These are phyloP conservation scores for Synergus umbraculus DNA, from an alignment of 2,888 invertebrate species.

Conservation along the genomic window DNA sequence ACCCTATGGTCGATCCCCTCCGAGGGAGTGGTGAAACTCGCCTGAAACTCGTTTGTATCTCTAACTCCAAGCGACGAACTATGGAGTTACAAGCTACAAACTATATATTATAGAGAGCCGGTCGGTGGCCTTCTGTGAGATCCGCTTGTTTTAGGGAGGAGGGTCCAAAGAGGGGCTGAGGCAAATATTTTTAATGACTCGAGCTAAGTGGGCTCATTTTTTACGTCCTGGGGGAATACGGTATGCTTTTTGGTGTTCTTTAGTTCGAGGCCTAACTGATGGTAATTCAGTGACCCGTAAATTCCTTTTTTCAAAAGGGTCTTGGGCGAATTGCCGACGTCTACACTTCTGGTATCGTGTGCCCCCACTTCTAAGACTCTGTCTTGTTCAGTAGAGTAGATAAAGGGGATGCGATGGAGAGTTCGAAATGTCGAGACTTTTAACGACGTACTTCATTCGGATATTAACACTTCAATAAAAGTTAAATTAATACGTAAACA, in stretches of 20 bases:
- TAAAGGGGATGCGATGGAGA: slow-evolving; percentile 40
- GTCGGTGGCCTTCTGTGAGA: slow-evolving; percentile 21
- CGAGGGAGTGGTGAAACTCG: slow-evolving; percentile 18
- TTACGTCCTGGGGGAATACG: slow-evolving; percentile 21
- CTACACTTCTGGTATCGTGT: slow-evolving; percentile 30
- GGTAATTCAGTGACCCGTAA: slow-evolving; percentile 32
- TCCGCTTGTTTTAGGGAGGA: slow-evolving; percentile 11
- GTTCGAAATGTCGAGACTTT: slow-evolving; percentile 38
- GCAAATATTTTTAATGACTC: slow-evolving; percentile 29
- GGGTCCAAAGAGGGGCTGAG: slow-evolving; percentile 8
- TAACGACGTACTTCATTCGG: slow-evolving; percentile 41
- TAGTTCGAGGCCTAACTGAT: slow-evolving; percentile 21
- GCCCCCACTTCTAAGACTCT: slow-evolving; percentile 14
- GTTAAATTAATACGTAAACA: slow-evolving; percentile 40
- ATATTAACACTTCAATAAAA: slow-evolving; percentile 41
- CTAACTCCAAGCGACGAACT: neutral
- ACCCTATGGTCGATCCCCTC: slow-evolving; percentile 34
- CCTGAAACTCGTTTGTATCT: neutral
- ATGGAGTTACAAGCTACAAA: neutral
- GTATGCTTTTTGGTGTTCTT: neutral
- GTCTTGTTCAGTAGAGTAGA: slow-evolving; percentile 38
- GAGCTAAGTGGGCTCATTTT: slow-evolving; percentile 27
- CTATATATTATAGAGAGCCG: neutral
- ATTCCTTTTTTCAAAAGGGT: slow-evolving; percentile 30
- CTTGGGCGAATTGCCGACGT: slow-evolving; percentile 5